Evolutionary conservation across 2,113 vertebrate genomes (phyloP), one percentile per base, ranked within the genome.

Genomic region (Paramisgurnus dabryanus): DNA sequence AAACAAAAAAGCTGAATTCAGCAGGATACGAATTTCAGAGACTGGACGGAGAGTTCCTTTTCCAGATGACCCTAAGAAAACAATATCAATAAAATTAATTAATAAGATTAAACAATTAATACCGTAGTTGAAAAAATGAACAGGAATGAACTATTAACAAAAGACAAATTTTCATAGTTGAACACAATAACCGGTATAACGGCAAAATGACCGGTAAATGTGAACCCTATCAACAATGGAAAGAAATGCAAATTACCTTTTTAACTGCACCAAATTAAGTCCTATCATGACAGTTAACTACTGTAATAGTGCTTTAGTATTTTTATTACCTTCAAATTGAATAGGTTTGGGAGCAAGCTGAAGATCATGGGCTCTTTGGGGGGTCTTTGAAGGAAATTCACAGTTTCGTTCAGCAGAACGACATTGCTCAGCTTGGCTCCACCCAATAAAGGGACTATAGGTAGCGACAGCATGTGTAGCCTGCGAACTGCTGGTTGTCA

Each of bases 1-100:
- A 70, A 40, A 75, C 57, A 84, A 47, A 76, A 5, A 63, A 22
- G 67, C 5, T 75, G 11, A 75, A 75, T 41, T 3, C 6, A 65
- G 50, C 95, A 96, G 96, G 98, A 99, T 99, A 99, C 97, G 94
- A 61, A 99, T 97, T 95, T 99, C 98, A 86, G 95, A 94, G 67
- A 99, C 94, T 84, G 97, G 84, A 39, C 95, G 95, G 85, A 99
- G 91, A 41, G 91, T 84, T 84, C 88, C 90, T 58, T 91, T 58
- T 65, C 86, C 87, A 72, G 88, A 82, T 83, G 86, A 78, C 57
- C 92, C 96, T 98, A 85, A 87, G 88, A 89, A 78, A 60, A 86
- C 58, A 34, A 72, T 13, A 76, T 40, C 60, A 53, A 18, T 70
- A 86, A 34, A 34, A 34, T 22, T 0, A 0, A 22, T 22, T 22